These are phyloP conservation scores for Mionectes olivaceus DNA, from an alignment of 2,797 vertebrate genomes.

Conservation along the genomic window DNA sequence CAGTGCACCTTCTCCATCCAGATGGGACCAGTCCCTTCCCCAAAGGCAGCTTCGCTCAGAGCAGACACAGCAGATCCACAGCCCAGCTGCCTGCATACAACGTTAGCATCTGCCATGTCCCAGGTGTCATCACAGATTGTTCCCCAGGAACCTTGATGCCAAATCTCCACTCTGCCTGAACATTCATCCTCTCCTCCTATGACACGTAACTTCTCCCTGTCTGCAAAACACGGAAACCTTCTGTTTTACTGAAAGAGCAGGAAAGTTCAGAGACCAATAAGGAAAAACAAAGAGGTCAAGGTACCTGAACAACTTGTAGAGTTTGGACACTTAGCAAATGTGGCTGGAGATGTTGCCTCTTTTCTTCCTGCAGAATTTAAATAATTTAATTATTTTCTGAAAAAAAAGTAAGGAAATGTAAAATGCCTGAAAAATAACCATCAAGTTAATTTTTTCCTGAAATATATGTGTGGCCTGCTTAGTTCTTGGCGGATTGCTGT, in stretches of 20 bases:
- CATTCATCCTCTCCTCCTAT: slow-evolving; percentile 63
- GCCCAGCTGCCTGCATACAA: slow-evolving; percentile 56
- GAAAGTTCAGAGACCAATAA: neutral
- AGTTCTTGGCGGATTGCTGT: neutral
- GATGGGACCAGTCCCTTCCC: slow-evolving; percentile 62
- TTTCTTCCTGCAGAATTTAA: slow-evolving; percentile 46
- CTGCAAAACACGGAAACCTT: slow-evolving; percentile 55
- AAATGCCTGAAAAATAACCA: neutral
- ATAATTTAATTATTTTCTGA: neutral
- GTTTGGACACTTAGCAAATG: slow-evolving; percentile 41
- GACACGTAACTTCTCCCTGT: slow-evolving; percentile 69
- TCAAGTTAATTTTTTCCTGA: neutral
- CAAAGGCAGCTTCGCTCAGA: slow-evolving; percentile 40
- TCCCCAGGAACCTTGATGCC: slow-evolving; percentile 70
- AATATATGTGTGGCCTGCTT: neutral
- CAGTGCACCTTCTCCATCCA: slow-evolving; percentile 70
- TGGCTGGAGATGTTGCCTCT: neutral
- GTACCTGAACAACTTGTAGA: slow-evolving; percentile 61
- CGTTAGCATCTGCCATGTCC: slow-evolving; percentile 26
- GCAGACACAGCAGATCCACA: slow-evolving; percentile 57
- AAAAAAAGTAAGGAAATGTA: neutral
- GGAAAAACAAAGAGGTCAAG: neutral
- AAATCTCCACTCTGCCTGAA: slow-evolving; percentile 79
- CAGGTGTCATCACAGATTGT: slow-evolving; percentile 60
- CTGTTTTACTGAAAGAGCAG: neutral